Conservation (phyloP, 2,797 vertebrate genomes). For the Phataginus tricuspis region DNA sequence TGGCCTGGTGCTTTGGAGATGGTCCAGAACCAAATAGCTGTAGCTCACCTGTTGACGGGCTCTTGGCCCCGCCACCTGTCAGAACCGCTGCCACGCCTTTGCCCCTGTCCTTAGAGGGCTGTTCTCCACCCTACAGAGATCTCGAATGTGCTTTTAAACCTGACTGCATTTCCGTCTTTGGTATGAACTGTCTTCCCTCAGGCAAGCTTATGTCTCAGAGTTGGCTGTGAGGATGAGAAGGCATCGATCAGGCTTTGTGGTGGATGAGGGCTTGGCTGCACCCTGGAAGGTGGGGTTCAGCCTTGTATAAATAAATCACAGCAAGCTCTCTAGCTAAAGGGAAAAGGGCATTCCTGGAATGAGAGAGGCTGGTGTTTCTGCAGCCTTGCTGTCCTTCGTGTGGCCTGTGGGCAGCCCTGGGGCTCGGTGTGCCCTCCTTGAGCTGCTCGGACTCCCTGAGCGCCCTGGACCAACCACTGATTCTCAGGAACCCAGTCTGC, state of each 20-base stretch:
- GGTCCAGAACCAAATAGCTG: neutral
- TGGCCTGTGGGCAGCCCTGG: neutral
- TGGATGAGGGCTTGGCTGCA: neutral
- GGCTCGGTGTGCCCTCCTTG: neutral
- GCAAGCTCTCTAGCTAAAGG: conserved; percentile 48
- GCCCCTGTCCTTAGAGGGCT: neutral
- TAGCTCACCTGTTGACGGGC: neutral
- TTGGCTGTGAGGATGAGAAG: conserved; percentile 35
- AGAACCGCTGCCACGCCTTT: neutral
- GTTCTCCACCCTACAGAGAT: neutral
- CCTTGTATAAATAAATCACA: conserved; percentile 64
- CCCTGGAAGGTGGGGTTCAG: conserved; percentile 61
- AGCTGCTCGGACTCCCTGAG: neutral
- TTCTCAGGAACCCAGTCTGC: neutral
- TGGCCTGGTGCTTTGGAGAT: conserved; percentile 3
- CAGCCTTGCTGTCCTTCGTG: neutral
- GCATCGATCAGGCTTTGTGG: conserved; percentile 58
- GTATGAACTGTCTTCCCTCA: conserved; percentile 27
- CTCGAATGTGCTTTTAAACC: neutral
- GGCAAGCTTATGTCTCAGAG: conserved; percentile 7
- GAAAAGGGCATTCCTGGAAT: conserved; percentile 69
- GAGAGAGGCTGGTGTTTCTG: conserved; percentile 4
- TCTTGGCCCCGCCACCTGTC: accelerated
- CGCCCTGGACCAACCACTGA: neutral
- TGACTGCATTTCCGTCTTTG: neutral